phyloP scores from a whole-genome alignment of 1,140 invertebrate genomes.

The Gryon sp. region DNA sequence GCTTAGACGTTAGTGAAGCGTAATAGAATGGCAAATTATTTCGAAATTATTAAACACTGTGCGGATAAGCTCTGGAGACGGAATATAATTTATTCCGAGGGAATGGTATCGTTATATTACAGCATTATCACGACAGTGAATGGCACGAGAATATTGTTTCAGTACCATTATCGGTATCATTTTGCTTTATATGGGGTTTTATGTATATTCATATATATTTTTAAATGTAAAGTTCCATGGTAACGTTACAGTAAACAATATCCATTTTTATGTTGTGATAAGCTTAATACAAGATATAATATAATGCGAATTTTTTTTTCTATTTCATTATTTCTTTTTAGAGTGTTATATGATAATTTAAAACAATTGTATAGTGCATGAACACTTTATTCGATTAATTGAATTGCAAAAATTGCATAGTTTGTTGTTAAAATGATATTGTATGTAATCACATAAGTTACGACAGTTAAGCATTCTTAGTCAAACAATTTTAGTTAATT shows the following conservation, averaged over 20 bases:
- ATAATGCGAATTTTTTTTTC: too few relatives aligned
- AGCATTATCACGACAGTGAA: slow-evolving; percentile 7
- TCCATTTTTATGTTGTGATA: not conserved
- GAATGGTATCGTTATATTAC: slow-evolving; percentile 1
- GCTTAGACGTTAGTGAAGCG: not conserved
- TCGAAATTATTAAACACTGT: slow-evolving; percentile 18
- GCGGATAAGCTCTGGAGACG: not conserved
- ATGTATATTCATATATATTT: slow-evolving; percentile 8
- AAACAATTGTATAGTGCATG: too few relatives aligned
- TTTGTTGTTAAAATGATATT: too few relatives aligned
- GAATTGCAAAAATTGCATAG: too few relatives aligned
- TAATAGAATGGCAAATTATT: slow-evolving; percentile 23
- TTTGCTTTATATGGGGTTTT: slow-evolving; percentile 1
- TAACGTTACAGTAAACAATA: not conserved
- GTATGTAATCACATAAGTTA: too few relatives aligned
- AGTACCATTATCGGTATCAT: slow-evolving; percentile 1
- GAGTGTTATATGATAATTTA: too few relatives aligned
- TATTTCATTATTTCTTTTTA: too few relatives aligned
- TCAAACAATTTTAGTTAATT: too few relatives aligned
- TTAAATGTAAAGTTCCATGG: slow-evolving; percentile 12
- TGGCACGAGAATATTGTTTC: slow-evolving; percentile 18
- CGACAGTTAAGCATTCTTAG: too few relatives aligned
- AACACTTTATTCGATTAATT: too few relatives aligned
- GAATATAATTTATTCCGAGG: slow-evolving; percentile 13
- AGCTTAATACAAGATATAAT: too few relatives aligned